Conservation (phyloP, 2,113 vertebrate genomes). For the Rafetus swinhoei region DNA sequence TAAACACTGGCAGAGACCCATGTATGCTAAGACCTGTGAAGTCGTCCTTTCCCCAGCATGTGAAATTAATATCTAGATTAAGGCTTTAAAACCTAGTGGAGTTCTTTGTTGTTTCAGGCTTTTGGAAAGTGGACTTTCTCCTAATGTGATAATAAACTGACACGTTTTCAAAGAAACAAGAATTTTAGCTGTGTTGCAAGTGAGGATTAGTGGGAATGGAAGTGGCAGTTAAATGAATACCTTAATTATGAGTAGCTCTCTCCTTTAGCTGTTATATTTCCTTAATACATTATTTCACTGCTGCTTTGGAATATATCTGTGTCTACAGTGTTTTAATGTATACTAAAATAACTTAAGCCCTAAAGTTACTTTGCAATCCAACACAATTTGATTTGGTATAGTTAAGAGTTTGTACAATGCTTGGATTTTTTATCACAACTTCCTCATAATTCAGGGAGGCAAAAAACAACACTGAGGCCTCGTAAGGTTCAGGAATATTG, state of each 20-base stretch:
- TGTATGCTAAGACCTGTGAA: constrained; percentile 36
- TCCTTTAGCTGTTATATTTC: background rate
- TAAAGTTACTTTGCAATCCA: background rate
- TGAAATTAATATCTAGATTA: constrained; percentile 75
- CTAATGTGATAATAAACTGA: constrained; percentile 65
- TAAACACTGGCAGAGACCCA: constrained; percentile 62
- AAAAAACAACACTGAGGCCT: constrained; percentile 38
- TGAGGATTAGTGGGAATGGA: constrained; percentile 30
- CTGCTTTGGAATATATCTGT: rapidly evolving
- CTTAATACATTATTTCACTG: constrained; percentile 5
- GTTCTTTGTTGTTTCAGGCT: constrained; percentile 69
- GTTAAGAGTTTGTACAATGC: constrained; percentile 2
- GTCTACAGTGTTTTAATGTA: background rate
- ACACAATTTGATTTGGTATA: constrained; percentile 33
- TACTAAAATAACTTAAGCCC: constrained; percentile 11
- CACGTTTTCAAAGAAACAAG: constrained; percentile 64
- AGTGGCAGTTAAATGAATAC: constrained; percentile 16
- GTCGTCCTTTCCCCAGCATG: background rate
- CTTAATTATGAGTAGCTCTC: background rate
- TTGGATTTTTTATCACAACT: constrained; percentile 21
- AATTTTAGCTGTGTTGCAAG: constrained; percentile 42
- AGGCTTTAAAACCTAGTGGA: constrained; percentile 33
- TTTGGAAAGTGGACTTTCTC: constrained; percentile 64
- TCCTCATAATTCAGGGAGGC: constrained; percentile 19
- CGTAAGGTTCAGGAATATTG: constrained; percentile 51